Evolutionary conservation across 2,113 vertebrate species (phyloP).

Genomic region (rabbit (Oryctolagus cuniculus)): DNA sequence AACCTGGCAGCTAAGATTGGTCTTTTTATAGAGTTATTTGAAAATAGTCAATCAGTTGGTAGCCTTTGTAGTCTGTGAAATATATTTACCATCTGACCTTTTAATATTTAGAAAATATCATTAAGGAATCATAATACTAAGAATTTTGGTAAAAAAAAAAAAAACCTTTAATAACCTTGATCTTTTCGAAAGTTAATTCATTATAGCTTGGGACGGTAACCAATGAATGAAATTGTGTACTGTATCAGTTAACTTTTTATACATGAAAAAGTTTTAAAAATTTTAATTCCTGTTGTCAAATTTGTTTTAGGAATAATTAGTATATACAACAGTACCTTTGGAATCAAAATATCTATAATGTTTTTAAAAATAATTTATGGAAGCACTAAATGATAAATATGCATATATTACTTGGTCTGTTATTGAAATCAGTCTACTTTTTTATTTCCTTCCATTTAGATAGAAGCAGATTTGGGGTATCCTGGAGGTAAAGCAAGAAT

Average conservation of each 20-base stretch:
- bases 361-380: conserved; percentile 42
- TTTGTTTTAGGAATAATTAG: conserved; percentile 55
- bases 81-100: background rate
- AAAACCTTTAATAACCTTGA: conserved; percentile 34
- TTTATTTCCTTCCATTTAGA: conserved; percentile 81
- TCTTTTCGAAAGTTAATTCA: conserved; percentile 48
- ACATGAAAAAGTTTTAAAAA: conserved; percentile 43
- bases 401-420: background rate
- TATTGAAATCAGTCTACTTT: conserved; percentile 41
- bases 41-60: background rate
- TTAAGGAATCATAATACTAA: conserved; percentile 37
- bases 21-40: conserved; percentile 31
- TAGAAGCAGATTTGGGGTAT: conserved; percentile 88
- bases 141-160: conserved; percentile 48
- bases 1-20: background rate
- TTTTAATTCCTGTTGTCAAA: background rate
- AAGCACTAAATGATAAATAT: conserved; percentile 15
- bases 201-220: background rate
- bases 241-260: conserved; percentile 22
- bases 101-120: conserved; percentile 22
- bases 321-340: conserved; percentile 17
- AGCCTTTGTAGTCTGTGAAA: background rate
- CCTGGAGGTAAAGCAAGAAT: conserved; percentile 90
- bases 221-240: conserved; percentile 3
- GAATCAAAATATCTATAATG: background rate